These are phyloP conservation scores for Hetaerina titia DNA, from an alignment of 2,888 invertebrate genomes.

Conservation along the genomic window DNA sequence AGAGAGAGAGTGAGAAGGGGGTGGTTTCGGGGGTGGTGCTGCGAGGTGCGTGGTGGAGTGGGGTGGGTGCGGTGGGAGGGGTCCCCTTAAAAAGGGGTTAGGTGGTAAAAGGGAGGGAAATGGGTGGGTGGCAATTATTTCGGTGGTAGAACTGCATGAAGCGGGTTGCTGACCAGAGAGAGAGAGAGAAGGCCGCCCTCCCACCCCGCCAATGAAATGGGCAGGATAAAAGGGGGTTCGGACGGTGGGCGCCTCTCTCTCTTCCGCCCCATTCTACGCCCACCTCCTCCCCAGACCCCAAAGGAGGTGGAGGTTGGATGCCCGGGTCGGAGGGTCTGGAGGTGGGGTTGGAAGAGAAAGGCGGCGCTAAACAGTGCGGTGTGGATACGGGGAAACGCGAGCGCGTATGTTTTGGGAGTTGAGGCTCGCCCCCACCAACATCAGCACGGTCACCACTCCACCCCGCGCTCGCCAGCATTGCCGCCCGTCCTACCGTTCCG, in stretches of 20 bases:
- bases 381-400: constrained; percentile 46
- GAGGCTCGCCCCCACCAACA: not conserved
- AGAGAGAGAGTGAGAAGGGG: not conserved
- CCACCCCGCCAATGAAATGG: constrained; percentile 26
- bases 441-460: not conserved
- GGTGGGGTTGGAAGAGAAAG: not conserved
- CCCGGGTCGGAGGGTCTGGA: not conserved
- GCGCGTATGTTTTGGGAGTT: constrained; percentile 45
- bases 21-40: not conserved
- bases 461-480: not conserved
- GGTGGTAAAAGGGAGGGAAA: constrained; percentile 31
- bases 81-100: constrained; percentile 11
- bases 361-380: constrained; percentile 64
- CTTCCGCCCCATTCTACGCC: not conserved
- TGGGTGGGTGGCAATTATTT: constrained; percentile 63
- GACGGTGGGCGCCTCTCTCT: not conserved
- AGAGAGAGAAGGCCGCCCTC: not conserved
- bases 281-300: not conserved
- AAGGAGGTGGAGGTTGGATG: not conserved
- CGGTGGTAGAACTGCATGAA: constrained; percentile 58
- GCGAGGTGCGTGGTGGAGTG: not conserved
- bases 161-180: constrained; percentile 48
- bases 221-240: constrained; percentile 41
- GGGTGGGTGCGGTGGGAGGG: constrained; percentile 5
- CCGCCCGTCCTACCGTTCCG: not conserved